A percentile compares a stretch with the other conserved stretches of the same genome.
Conservation (phyloP, 2,113 vertebrate species). For the Origma solitaria region DNA sequence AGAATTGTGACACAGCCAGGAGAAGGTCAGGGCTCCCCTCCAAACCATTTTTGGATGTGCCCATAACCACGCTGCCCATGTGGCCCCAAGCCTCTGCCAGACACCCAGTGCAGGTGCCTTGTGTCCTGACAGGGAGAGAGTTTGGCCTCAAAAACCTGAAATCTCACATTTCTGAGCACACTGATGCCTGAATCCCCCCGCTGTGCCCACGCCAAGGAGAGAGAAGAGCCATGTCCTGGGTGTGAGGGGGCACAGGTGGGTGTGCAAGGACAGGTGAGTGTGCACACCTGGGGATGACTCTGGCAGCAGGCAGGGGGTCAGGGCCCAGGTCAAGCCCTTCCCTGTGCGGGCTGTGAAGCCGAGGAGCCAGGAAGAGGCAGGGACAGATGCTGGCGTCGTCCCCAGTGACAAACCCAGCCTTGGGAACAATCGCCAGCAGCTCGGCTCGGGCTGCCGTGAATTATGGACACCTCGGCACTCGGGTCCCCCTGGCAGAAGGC, state of each 20-base stretch:
- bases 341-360: not conserved
- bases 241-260: fast-evolving
- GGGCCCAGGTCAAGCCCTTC: fast-evolving
- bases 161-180: not conserved
- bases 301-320: not conserved
- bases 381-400: not conserved
- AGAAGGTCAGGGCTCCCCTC: not conserved
- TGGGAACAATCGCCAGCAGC: not conserved
- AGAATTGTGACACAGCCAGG: fast-evolving
- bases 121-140: fast-evolving
- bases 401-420: not conserved
- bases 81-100: not conserved
- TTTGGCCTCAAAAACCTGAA: not conserved
- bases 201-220: not conserved
- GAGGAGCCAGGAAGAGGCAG: not conserved
- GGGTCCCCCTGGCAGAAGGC: not conserved
- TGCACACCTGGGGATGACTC: fast-evolving
- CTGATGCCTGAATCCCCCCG: not conserved
- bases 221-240: fast-evolving
- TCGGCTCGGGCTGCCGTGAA: not conserved
- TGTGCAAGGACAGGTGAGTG: not conserved
- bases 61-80: fast-evolving
- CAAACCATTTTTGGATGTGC: not conserved
- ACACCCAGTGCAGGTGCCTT: fast-evolving
- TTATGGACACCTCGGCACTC: not conserved